phyloP scores from a whole-genome alignment of 2,797 vertebrate genomes.

The Diceros bicornis region DNA sequence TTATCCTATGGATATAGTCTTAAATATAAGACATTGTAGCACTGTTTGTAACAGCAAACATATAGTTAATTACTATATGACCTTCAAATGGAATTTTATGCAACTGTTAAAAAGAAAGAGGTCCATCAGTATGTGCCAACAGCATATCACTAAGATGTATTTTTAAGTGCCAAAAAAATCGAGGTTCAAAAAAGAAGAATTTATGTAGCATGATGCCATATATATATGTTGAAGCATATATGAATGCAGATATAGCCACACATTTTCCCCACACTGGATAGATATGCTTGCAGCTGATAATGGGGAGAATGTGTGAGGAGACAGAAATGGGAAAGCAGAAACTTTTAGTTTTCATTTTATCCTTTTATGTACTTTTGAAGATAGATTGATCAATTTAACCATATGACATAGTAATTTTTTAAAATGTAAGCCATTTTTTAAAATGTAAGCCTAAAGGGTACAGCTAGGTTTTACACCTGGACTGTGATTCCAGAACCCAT shows the following conservation, averaged over 20 bases:
- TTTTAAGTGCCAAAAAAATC: constrained; percentile 42
- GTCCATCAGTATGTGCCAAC: background rate
- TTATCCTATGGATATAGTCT: constrained; percentile 27
- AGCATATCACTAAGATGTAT: constrained; percentile 41
- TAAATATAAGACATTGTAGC: constrained; percentile 14
- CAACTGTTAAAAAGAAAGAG: constrained; percentile 15
- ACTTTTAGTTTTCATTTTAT: constrained; percentile 33
- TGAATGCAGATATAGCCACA: background rate
- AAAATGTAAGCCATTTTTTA: background rate
- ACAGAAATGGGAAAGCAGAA: background rate
- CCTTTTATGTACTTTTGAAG: constrained; percentile 49
- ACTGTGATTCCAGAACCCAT: background rate
- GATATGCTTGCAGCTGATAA: background rate
- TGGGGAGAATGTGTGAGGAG: background rate
- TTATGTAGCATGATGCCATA: background rate
- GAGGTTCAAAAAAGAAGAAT: background rate
- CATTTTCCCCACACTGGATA: background rate
- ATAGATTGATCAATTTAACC: background rate
- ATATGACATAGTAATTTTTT: background rate
- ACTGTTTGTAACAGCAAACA: constrained; percentile 29
- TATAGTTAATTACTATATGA: background rate
- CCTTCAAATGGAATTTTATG: constrained; percentile 31
- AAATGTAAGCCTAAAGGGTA: background rate
- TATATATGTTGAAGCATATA: background rate
- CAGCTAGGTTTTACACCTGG: background rate